Conservation (phyloP, 2,888 invertebrate species). For the Oscheius sp. region DNA sequence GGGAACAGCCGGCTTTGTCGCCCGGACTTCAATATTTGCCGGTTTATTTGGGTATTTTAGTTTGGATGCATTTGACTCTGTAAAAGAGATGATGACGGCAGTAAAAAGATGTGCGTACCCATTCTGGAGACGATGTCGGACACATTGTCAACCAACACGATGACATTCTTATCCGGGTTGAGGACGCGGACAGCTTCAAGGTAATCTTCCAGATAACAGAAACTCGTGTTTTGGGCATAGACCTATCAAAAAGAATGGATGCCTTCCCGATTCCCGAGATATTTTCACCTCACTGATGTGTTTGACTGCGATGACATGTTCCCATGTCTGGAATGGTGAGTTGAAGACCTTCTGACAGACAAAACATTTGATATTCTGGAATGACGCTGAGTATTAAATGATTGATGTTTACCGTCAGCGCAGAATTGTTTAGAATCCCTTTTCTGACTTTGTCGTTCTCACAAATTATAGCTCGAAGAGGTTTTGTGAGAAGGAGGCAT, state of each 20-base stretch:
- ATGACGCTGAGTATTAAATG: background rate
- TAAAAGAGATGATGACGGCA: no score
- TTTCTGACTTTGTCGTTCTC: background rate
- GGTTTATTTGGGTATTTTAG: no score
- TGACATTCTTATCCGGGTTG: background rate
- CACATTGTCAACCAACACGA: background rate
- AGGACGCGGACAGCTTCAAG: background rate
- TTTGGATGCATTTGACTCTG: no score
- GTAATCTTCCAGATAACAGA: background rate
- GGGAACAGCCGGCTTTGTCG: no score
- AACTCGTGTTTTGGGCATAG: background rate
- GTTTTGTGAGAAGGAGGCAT: background rate
- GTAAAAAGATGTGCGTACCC: background rate
- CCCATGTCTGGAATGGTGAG: background rate
- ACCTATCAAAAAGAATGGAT: background rate
- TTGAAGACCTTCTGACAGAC: background rate
- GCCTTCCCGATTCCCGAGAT: background rate
- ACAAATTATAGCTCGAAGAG: background rate
- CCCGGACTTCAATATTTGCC: no score
- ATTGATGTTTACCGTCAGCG: background rate
- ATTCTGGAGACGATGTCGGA: background rate
- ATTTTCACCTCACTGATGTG: background rate
- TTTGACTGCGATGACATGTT: background rate
- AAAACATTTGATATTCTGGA: slow-evolving; percentile 4
- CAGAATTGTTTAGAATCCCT: background rate